These are phyloP conservation scores for Carlito syrichta DNA, from an alignment of 2,113 vertebrate species.

Conservation along the genomic window DNA sequence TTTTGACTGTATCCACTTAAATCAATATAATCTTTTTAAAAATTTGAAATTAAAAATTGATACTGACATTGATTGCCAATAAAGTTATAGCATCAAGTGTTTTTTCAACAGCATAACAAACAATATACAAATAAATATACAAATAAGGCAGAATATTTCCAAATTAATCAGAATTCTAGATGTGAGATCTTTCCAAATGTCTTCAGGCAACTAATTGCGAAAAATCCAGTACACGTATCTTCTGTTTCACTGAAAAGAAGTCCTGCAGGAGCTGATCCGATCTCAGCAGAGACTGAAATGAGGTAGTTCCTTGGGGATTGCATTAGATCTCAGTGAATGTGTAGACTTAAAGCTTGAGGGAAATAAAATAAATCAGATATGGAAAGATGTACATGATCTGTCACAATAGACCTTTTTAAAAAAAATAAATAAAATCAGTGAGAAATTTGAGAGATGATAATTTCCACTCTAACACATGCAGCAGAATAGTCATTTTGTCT, in stretches of 20 bases:
- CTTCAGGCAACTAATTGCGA: slow-evolving; percentile 9
- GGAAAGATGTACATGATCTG: slow-evolving; percentile 26
- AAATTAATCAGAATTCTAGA: neutral
- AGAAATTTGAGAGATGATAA: neutral
- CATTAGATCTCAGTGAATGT: slow-evolving; percentile 37
- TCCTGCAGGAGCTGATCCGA: slow-evolving; percentile 27
- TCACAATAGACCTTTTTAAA: slow-evolving; percentile 34
- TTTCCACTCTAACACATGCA: neutral
- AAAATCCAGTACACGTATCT: neutral
- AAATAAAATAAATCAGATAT: slow-evolving; percentile 48
- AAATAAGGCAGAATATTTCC: neutral
- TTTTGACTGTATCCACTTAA: too few species aligned
- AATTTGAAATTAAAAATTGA: neutral
- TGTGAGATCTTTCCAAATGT: slow-evolving; percentile 23
- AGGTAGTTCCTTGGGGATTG: slow-evolving; percentile 42
- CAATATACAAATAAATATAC: neutral
- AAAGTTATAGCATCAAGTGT: neutral
- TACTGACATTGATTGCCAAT: neutral
- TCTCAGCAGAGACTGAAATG: slow-evolving; percentile 35
- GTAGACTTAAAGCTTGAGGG: slow-evolving; percentile 53
- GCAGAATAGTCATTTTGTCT: neutral
- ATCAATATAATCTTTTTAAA: too few species aligned
- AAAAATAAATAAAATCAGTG: slow-evolving; percentile 44
- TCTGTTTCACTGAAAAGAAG: neutral
- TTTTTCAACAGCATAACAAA: neutral